Conservation (phyloP, 2,797 vertebrate species). For the Crenichthys baileyi region DNA sequence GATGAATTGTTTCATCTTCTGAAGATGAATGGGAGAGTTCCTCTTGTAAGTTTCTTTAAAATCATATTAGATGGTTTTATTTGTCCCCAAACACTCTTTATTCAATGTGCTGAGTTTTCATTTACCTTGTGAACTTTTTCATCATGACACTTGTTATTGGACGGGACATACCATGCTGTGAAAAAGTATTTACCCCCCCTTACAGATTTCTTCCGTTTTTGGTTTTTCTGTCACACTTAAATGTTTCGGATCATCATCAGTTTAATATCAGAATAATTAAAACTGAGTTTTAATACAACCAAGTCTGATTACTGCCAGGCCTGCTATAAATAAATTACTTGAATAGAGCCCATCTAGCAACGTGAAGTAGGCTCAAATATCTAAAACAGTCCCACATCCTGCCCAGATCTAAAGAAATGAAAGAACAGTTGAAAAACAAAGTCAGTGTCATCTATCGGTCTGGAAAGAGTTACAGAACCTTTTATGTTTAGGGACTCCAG, state of each 20-base stretch:
- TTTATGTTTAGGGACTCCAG: background rate
- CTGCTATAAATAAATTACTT: background rate
- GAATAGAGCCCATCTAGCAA: background rate
- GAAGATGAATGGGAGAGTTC: slow-evolving; percentile 5
- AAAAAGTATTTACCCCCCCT: no score
- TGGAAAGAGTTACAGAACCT: background rate
- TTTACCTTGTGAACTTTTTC: background rate
- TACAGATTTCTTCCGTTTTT: no score
- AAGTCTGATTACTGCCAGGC: background rate
- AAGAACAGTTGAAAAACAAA: background rate
- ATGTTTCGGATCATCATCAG: no score
- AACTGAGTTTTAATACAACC: background rate
- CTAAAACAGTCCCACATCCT: background rate
- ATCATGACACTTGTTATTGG: background rate
- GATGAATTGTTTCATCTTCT: slow-evolving; percentile 22
- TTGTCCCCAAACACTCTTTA: background rate
- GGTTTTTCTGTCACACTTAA: no score
- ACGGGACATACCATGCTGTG: background rate
- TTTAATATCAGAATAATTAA: no score
- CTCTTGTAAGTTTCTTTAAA: background rate
- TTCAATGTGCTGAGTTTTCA: background rate
- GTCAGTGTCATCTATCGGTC: background rate
- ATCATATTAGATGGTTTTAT: background rate
- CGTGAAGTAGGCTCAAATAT: background rate
- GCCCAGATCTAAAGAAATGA: no score